These are phyloP conservation scores for Pterocles burchelli DNA, from an alignment of 2,113 vertebrate species.

Conservation along the genomic window DNA sequence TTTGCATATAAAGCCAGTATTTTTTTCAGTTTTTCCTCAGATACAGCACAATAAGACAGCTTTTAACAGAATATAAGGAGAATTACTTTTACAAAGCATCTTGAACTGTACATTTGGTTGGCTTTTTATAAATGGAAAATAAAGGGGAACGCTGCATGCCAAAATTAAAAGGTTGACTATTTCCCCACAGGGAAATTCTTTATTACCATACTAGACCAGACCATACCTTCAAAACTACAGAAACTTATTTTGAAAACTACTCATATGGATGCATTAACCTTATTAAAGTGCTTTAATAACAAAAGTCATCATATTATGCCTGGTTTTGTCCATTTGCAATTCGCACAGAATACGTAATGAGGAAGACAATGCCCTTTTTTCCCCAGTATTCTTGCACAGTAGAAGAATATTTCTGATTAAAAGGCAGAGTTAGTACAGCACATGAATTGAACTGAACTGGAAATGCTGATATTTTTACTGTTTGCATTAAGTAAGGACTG, in stretches of 20 bases:
- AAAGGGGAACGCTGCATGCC: slow-evolving; percentile 1
- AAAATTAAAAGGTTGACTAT: slow-evolving; percentile 56
- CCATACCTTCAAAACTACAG: slow-evolving; percentile 35
- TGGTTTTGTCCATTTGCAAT: slow-evolving; percentile 74
- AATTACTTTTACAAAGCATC: not conserved
- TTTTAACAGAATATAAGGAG: not conserved
- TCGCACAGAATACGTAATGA: slow-evolving; percentile 69
- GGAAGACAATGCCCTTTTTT: slow-evolving; percentile 66
- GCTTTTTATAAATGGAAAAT: slow-evolving; percentile 39
- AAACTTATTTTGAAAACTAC: slow-evolving; percentile 62
- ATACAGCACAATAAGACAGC: not conserved
- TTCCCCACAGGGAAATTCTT: slow-evolving; percentile 48
- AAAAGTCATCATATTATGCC: slow-evolving; percentile 66
- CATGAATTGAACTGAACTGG: slow-evolving; percentile 69
- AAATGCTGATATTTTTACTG: slow-evolving; percentile 76
- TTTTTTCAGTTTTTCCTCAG: not conserved
- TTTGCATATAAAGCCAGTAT: slow-evolving; percentile 12
- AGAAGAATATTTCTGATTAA: slow-evolving; percentile 79
- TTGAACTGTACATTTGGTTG: not conserved
- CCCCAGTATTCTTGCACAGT: slow-evolving; percentile 68
- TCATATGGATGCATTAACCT: slow-evolving; percentile 57
- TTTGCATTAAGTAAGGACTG: slow-evolving; percentile 77
- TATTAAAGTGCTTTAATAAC: slow-evolving; percentile 75
- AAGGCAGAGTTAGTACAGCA: slow-evolving; percentile 69
- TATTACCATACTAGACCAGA: slow-evolving; percentile 31